These are phyloP conservation scores for Bilobella aurantiaca DNA, from an alignment of 1,140 invertebrate species.

Conservation along the genomic window DNA sequence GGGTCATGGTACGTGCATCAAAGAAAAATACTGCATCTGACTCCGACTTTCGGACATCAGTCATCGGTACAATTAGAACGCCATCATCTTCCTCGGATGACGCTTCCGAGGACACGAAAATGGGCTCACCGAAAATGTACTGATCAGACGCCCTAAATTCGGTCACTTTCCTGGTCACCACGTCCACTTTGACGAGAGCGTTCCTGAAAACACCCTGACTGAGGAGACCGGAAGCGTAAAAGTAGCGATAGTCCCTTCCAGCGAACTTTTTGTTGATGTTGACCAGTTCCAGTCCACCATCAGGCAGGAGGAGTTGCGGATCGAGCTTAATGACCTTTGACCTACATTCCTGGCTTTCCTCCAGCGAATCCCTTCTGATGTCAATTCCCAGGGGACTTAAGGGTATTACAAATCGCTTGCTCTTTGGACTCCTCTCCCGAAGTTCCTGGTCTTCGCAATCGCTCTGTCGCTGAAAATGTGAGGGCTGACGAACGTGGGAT, in stretches of 20 bases:
- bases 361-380: conserved; percentile 8
- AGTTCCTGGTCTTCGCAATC: neutral
- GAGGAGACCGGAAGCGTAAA: conserved; percentile 7
- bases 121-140: conserved; percentile 37
- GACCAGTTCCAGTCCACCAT: conserved; percentile 36
- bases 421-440: neutral
- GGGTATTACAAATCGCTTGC: neutral
- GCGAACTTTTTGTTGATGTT: conserved; percentile 38
- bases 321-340: conserved; percentile 27
- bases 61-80: conserved; percentile 33
- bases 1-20: conserved; percentile 39
- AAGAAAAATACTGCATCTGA: conserved; percentile 39
- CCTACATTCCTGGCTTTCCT: conserved; percentile 26
- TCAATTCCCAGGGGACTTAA: conserved; percentile 16
- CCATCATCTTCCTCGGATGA: conserved; percentile 38
- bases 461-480: neutral
- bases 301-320: conserved; percentile 7
- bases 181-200: conserved; percentile 39
- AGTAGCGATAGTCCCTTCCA: conserved; percentile 23
- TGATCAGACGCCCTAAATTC: conserved; percentile 35
- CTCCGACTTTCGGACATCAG: conserved; percentile 30
- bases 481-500: conserved; percentile 37
- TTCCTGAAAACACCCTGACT: conserved; percentile 7
- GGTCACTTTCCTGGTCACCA: conserved; percentile 18
- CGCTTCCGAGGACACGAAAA: conserved; percentile 35